These are phyloP conservation scores for Drosophila dunni DNA, from an alignment of 1,140 invertebrate genomes.

Conservation along the genomic window DNA sequence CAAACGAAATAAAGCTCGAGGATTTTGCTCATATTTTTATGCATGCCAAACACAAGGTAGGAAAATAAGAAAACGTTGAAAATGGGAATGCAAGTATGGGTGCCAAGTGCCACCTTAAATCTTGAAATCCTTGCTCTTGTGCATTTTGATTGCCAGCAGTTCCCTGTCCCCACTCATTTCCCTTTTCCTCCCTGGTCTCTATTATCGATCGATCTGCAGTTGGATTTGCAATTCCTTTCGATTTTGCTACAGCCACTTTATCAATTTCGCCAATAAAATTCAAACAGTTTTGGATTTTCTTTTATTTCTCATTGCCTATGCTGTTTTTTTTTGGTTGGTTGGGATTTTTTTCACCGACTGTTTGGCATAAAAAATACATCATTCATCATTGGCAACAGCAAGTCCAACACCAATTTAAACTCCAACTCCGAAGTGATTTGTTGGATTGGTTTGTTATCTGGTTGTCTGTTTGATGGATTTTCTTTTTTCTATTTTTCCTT, in stretches of 20 bases:
- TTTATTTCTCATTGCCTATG: constrained; percentile 5
- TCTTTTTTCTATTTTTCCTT: constrained; percentile 12
- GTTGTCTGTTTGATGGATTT: constrained; percentile 20
- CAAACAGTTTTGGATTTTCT: constrained; percentile 43
- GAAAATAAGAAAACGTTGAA: constrained; percentile 6
- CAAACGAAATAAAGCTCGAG: neutral
- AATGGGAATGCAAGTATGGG: neutral
- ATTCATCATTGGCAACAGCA: constrained; percentile 29
- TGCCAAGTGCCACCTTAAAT: neutral
- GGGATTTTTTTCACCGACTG: neutral
- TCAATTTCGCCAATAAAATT: constrained; percentile 62
- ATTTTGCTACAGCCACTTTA: constrained; percentile 54
- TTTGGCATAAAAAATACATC: constrained; percentile 45
- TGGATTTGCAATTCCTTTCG: constrained; percentile 50
- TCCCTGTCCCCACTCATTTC: neutral
- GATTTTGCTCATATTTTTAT: constrained; percentile 3
- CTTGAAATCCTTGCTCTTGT: constrained; percentile 7
- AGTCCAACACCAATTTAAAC: neutral
- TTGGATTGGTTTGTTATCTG: constrained; percentile 30
- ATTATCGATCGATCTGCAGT: constrained; percentile 28
- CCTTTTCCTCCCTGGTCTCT: neutral
- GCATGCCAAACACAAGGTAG: constrained; percentile 11
- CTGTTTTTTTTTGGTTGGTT: constrained; percentile 8
- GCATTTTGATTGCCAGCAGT: constrained; percentile 4
- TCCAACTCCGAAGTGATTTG: constrained; percentile 3